These are phyloP conservation scores for Enteromius argenteus DNA, from an alignment of 2,797 vertebrate species.

Conservation along the genomic window DNA sequence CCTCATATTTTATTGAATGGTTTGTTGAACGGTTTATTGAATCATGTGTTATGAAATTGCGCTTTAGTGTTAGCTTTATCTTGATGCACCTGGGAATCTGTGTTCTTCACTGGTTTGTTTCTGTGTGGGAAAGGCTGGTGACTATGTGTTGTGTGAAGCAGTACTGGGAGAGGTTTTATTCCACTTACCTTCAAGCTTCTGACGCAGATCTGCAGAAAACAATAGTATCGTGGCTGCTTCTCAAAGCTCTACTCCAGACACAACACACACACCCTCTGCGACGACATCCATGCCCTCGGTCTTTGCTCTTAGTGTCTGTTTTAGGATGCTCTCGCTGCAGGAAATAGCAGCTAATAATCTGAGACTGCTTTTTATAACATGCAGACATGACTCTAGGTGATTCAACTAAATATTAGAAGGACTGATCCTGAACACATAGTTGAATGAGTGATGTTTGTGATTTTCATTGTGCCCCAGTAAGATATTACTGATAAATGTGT, in stretches of 20 bases:
- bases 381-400: background rate
- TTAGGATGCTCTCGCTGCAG: slow-evolving; percentile 18
- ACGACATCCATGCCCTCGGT: slow-evolving; percentile 27
- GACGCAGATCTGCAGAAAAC: slow-evolving; percentile 51
- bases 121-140: slow-evolving; percentile 14
- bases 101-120: slow-evolving; percentile 8
- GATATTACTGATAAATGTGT: no score
- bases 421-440: slow-evolving; percentile 1
- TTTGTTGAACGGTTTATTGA: background rate
- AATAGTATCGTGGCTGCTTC: slow-evolving; percentile 45
- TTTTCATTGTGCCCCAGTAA: background rate
- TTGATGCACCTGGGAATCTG: slow-evolving; percentile 1
- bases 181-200: slow-evolving; percentile 16
- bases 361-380: slow-evolving; percentile 14
- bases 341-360: slow-evolving; percentile 21
- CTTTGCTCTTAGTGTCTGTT: slow-evolving; percentile 20
- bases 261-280: slow-evolving; percentile 36
- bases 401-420: background rate
- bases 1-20: slow-evolving; percentile 14
- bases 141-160: background rate
- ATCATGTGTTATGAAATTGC: slow-evolving; percentile 1
- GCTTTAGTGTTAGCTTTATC: background rate
- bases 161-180: background rate
- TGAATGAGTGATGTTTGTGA: background rate
- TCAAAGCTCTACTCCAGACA: slow-evolving; percentile 43